These are phyloP conservation scores for Agrilus cyanescens DNA, from an alignment of 2,888 invertebrate genomes.

Conservation along the genomic window DNA sequence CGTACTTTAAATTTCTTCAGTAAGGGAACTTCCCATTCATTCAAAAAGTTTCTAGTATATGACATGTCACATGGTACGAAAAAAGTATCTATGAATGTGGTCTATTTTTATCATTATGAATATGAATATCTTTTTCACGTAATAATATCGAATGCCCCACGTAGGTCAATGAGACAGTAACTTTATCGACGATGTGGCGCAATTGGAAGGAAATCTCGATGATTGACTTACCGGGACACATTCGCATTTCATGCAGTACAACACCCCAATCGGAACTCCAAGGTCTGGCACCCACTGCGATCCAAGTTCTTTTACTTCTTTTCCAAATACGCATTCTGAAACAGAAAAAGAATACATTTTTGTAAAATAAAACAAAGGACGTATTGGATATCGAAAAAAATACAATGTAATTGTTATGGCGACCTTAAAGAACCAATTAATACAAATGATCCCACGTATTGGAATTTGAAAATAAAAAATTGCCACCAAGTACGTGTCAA, in stretches of 20 bases:
- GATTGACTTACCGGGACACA: constrained; percentile 77
- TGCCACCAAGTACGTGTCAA: too few relatives aligned
- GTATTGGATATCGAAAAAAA: not conserved
- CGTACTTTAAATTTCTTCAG: too few relatives aligned
- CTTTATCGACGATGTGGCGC: not conserved
- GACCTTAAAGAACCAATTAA: not conserved
- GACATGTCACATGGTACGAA: too few relatives aligned
- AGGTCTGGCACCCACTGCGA: constrained; percentile 88
- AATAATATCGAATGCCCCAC: not conserved
- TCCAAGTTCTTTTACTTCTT: constrained; percentile 74
- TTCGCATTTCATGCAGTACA: constrained; percentile 93
- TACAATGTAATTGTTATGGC: not conserved
- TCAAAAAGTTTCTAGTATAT: too few relatives aligned
- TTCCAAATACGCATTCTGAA: constrained; percentile 88
- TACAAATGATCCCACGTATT: too few relatives aligned
- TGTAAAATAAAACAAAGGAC: too few relatives aligned
- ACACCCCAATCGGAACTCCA: constrained; percentile 85
- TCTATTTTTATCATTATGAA: too few relatives aligned
- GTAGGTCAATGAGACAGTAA: too few relatives aligned
- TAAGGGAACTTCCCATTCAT: too few relatives aligned
- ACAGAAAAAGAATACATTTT: constrained; percentile 31
- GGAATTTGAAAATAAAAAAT: too few relatives aligned
- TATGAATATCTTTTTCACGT: not conserved
- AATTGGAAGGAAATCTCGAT: constrained; percentile 3
- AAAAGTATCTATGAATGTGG: too few relatives aligned